Percentiles rank a stretch among this genome's conserved stretches.
phyloP scores from a whole-genome alignment of 2,113 vertebrate species.

The Carassius gibelio region DNA sequence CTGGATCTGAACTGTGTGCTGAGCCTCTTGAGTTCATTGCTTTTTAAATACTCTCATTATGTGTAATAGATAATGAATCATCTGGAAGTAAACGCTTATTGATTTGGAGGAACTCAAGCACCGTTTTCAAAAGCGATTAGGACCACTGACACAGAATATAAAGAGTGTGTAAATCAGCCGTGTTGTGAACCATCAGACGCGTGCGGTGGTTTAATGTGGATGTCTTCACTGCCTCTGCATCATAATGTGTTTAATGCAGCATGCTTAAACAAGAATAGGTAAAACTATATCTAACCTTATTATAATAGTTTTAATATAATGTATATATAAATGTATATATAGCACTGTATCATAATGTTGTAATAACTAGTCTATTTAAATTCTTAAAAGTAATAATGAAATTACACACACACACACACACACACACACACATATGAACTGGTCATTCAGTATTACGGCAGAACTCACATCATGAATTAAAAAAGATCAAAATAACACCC shows the following conservation, averaged over 20 bases:
- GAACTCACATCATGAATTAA: not conserved
- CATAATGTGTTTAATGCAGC: not conserved
- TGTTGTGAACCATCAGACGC: not conserved
- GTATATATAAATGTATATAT: no score
- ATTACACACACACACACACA: no score
- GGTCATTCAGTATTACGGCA: not conserved
- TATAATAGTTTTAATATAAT: no score
- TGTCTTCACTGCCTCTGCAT: not conserved
- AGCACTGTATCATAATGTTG: no score
- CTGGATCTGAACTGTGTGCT: not conserved
- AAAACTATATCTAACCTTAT: no score
- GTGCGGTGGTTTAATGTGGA: not conserved
- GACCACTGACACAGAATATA: not conserved
- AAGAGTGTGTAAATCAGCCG: not conserved
- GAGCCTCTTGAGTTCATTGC: not conserved
- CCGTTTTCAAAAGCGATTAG: not conserved
- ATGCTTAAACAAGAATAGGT: no score
- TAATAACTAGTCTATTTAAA: no score
- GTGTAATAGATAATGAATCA: slow-evolving; percentile 33
- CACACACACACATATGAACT: not conserved
- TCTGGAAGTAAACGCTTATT: not conserved
- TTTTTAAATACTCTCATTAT: slow-evolving; percentile 48
- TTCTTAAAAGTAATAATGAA: no score
- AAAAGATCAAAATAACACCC: not conserved
- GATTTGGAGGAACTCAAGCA: slow-evolving; percentile 3